These are phyloP conservation scores for Synergus gifuensis DNA, from an alignment of 2,888 invertebrate genomes.

Conservation along the genomic window DNA sequence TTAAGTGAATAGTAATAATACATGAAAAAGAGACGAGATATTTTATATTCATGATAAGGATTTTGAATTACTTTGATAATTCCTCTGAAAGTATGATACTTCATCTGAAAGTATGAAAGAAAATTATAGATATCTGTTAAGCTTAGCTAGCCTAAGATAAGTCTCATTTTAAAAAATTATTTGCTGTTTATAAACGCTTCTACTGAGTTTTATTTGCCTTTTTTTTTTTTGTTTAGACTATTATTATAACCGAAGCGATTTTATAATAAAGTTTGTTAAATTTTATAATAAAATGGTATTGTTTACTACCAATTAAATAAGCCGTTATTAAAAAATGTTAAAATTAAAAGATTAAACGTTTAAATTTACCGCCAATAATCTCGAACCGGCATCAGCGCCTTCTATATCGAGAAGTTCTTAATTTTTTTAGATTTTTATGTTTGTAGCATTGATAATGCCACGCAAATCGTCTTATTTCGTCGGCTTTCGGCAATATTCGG, in stretches of 20 bases:
- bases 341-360: neutral
- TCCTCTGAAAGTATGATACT: neutral
- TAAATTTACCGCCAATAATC: neutral
- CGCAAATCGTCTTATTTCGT: slow-evolving; percentile 19
- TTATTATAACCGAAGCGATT: neutral
- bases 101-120: neutral
- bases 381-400: neutral
- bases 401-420: neutral
- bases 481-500: neutral
- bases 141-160: neutral
- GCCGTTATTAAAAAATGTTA: too few relatives aligned
- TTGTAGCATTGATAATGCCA: slow-evolving; percentile 16
- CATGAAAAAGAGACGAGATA: neutral
- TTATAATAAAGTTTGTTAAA: neutral
- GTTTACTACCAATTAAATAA: neutral
- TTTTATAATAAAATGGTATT: neutral
- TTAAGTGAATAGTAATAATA: neutral
- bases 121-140: neutral
- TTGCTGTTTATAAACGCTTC: neutral
- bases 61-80: neutral
- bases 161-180: neutral
- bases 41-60: neutral
- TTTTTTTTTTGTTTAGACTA: neutral
- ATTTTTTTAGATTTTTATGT: neutral
- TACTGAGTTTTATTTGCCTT: too few relatives aligned